Base-by-base conservation (phyloP, 2,113 vertebrate genomes). In the Porphyrio hochstetteri region DNA sequence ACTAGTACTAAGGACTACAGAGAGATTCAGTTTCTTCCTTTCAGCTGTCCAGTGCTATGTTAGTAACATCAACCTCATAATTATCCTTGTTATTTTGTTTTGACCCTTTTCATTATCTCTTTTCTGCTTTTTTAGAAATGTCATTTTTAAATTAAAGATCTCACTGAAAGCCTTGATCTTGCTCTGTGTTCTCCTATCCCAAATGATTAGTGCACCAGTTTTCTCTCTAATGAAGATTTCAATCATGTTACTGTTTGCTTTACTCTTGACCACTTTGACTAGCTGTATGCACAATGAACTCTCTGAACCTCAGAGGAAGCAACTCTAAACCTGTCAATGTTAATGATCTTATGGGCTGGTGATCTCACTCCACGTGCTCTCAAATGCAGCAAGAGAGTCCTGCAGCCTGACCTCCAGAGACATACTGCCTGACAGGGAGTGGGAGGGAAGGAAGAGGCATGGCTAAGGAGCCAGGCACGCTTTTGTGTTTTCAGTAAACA, bases 401-500 rank as follows among this genome's bases (percentile, higher is more conserved):
- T 69, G 86, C 81, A 95, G 93, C 89, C 86, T 92, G 92, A 94
- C 59, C 75, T 52, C 63, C 79, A 13, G 1, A 28, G 50, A 81
- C 69, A 50, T 7, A 16, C 59, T 67, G n/a, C 36, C 50, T 59
- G 83, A 63, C 74, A 82, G 88, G 59, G 33, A 46, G 50, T 6
- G 77, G 86, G 83, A 69, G 68, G 94, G 27, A 36, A 81, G 56
- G 48, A 93, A 44, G 46, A 81, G 74, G 56, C 10, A 67, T 33
- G 82, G 81, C 71, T 63, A 28, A 84, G 74, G 60, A 97, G 90
- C 86, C 97, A 95, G 97, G 95, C 96, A 97, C 92, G 89, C 94
- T 96, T 90, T 92, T 82, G 19, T 97, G 96, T 98, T 98, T 98
- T 95, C 94, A 97, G 97, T 97, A 98, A 98, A 98, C 96, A 97